Conservation (phyloP, 2,797 vertebrate genomes). For the Alosa sapidissima region DNA sequence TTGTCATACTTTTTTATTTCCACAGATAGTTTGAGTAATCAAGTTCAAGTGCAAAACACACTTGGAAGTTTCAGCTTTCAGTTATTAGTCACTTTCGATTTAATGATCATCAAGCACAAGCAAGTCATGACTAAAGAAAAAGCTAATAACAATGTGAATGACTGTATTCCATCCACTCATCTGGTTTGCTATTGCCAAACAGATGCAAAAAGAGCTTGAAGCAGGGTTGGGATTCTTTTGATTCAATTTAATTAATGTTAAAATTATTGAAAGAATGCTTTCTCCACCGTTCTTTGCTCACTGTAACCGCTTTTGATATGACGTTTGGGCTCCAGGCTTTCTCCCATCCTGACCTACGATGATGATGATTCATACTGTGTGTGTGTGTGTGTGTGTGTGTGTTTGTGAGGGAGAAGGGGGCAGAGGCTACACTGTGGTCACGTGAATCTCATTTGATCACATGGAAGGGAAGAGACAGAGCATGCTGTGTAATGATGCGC, state of each 20-base stretch:
- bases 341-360: neutral
- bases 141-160: neutral
- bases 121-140: neutral
- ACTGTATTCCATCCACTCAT: neutral
- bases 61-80: neutral
- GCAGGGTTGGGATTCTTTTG: neutral
- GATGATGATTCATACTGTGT: neutral
- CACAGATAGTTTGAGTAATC: neutral
- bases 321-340: neutral
- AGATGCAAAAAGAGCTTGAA: neutral
- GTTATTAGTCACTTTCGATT: neutral
- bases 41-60: neutral
- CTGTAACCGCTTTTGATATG: neutral
- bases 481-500: neutral
- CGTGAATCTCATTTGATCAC: neutral
- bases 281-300: neutral
- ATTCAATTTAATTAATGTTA: neutral
- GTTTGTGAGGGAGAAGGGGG: neutral
- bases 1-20: neutral
- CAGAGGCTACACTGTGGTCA: neutral
- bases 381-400: slow-evolving; percentile 1
- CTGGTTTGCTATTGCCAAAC: neutral
- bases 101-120: neutral
- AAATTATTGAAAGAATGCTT: neutral
- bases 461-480: neutral